phyloP scores from a whole-genome alignment of 2,113 vertebrate genomes.

The mouse (Mus musculus) region DNA sequence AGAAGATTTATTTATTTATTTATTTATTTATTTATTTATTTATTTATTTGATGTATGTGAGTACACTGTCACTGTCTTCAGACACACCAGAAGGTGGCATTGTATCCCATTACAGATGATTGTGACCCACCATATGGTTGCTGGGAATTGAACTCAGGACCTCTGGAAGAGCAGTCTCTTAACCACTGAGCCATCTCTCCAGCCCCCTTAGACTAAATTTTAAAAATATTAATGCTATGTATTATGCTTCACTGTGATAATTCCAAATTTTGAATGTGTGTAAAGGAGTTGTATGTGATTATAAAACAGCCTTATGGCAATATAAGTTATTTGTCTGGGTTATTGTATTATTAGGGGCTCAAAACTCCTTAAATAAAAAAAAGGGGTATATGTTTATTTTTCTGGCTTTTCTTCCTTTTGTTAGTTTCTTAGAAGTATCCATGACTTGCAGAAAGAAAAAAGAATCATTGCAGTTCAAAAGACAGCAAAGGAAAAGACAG shows the following conservation, averaged over 20 bases:
- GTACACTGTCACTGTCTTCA: no score
- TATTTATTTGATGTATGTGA: no score
- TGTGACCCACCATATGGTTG: no score
- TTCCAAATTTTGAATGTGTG: neutral
- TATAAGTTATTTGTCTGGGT: conserved; percentile 52
- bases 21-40: no score
- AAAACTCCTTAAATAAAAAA: conserved; percentile 48
- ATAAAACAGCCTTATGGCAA: neutral
- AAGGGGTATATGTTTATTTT: conserved; percentile 8
- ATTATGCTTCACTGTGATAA: conserved; percentile 33
- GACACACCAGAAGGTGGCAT: no score
- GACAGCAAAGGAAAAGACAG: conserved; percentile 37
- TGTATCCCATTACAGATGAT: no score
- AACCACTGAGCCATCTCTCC: no score
- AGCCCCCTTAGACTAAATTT: conserved; percentile 8
- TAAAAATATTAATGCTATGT: neutral
- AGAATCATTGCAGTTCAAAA: conserved; percentile 8
- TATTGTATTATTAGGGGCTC: neutral
- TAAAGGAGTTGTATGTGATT: conserved; percentile 33
- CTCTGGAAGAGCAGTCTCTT: no score
- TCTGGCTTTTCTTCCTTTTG: neutral
- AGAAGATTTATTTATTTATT: no score
- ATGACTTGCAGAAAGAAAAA: conserved; percentile 12
- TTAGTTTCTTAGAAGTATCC: conserved; percentile 37
- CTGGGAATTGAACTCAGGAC: no score